A percentile compares a stretch with the other conserved stretches of the same genome.
Conservation (phyloP, 2,113 vertebrate species). For the Lontra canadensis region DNA sequence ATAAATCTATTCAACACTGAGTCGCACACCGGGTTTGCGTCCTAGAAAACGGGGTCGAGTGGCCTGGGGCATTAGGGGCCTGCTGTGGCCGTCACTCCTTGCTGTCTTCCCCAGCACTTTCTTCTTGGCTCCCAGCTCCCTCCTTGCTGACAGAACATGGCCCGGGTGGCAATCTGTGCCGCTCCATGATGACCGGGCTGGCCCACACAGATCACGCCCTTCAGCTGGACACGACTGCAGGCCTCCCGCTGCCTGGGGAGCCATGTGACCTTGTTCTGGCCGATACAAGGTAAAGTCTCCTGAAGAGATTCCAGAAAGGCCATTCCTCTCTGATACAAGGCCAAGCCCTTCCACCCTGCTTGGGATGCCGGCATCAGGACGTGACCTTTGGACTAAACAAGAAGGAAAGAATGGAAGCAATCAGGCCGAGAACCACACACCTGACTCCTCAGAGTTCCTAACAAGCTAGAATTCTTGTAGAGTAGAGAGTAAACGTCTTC, state of each 20-base stretch:
- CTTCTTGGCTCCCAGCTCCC: neutral
- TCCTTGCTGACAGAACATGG: neutral
- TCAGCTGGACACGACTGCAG: neutral
- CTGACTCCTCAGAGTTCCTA: neutral
- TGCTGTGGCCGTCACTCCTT: neutral
- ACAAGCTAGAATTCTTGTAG: neutral
- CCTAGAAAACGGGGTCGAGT: neutral
- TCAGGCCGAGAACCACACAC: rapidly evolving
- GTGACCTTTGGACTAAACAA: neutral
- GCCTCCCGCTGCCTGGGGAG: neutral
- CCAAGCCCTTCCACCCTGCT: neutral
- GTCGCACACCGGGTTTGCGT: neutral
- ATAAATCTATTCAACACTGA: neutral
- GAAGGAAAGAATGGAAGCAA: neutral
- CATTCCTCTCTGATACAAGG: neutral
- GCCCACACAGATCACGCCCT: rapidly evolving
- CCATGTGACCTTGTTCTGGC: neutral
- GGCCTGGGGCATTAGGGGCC: neutral
- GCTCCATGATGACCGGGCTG: neutral
- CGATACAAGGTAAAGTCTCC: neutral
- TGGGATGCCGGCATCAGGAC: neutral
- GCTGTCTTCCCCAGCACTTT: neutral
- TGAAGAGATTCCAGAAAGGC: neutral
- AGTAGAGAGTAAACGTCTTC: neutral
- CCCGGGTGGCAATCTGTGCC: neutral